Base-by-base conservation (phyloP, 2,888 invertebrate species). In the Sesamia inferens region DNA sequence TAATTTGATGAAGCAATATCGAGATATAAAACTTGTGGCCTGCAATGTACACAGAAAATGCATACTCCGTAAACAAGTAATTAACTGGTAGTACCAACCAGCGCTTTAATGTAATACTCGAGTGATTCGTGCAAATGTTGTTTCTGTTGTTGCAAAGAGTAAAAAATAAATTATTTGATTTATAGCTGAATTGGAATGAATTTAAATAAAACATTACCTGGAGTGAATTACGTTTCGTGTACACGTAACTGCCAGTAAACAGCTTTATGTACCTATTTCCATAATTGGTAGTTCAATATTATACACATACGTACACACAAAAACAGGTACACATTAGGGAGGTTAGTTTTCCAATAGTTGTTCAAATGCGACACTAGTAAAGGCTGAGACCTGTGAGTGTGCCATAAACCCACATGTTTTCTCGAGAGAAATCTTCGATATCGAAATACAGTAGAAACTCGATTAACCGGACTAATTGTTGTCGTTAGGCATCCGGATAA, bases 401-500 rank as follows among this genome's bases (percentile, higher is more conserved):
- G 77, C 62, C 78, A 74, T 79, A 78, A 83, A 82, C 76, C 76
- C 68, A 72, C 71, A 79, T 77, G 83, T 84, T 84, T 76, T 71
- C 89, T 87, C 89, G 42, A 64, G 90, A 91, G 88, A 90, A 90
- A 91, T 91, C 90, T 86, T 76, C 79, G 77, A 83, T 88, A 87
- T 87, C 71, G 83, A 78, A 78, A n/a, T n/a, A n/a, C n/a, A n/a
- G n/a, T n/a, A n/a, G n/a, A n/a, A n/a, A n/a, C n/a, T n/a, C n/a
- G n/a, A n/a, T n/a, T n/a, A n/a, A n/a, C n/a, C n/a, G n/a, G n/a
- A n/a, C n/a, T n/a, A n/a, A n/a, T n/a, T n/a, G n/a, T n/a, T n/a
- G n/a, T n/a, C n/a, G n/a, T n/a, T n/a, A n/a, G n/a, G n/a, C n/a
- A n/a, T n/a, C n/a, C n/a, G n/a, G n/a, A n/a, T n/a, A n/a, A n/a